Percentiles rank a stretch among this genome's conserved stretches.
Conservation (phyloP, 2,888 invertebrate species). For the Bembecia ichneumoniformis region DNA sequence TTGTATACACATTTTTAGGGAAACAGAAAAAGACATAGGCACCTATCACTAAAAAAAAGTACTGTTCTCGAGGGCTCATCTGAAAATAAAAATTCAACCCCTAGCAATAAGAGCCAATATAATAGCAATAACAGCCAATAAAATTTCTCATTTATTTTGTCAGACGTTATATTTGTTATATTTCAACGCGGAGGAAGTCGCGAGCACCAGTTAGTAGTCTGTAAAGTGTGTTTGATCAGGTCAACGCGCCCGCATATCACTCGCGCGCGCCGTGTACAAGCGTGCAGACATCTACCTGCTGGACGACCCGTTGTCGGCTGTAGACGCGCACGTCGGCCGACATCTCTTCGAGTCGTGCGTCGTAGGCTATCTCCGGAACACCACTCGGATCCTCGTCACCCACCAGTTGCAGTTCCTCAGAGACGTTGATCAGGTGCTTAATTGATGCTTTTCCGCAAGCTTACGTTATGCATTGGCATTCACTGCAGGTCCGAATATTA, state of each 20-base stretch:
- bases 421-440: conserved; percentile 62
- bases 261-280: conserved; percentile 89
- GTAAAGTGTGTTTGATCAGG: conserved; percentile 61
- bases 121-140: not conserved
- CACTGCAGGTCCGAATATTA: too few species aligned
- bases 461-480: too few species aligned
- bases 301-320: conserved; percentile 93
- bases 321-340: conserved; percentile 92
- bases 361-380: conserved; percentile 75
- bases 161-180: not conserved
- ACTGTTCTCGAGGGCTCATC: too few species aligned
- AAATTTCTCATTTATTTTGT: too few species aligned
- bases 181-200: too few species aligned
- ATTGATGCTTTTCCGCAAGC: not conserved
- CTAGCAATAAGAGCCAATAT: too few species aligned
- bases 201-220: not conserved
- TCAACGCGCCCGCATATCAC: conserved; percentile 89
- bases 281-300: conserved; percentile 89
- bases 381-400: conserved; percentile 83
- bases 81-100: too few species aligned
- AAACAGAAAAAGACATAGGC: too few species aligned
- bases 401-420: conserved; percentile 81
- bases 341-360: conserved; percentile 90
- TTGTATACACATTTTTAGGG: too few species aligned
- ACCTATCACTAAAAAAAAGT: too few species aligned